Evolutionary conservation across 2,113 vertebrate genomes (phyloP), one percentile per base, ranked within the genome.

Genomic region (Struthidea cinerea): DNA sequence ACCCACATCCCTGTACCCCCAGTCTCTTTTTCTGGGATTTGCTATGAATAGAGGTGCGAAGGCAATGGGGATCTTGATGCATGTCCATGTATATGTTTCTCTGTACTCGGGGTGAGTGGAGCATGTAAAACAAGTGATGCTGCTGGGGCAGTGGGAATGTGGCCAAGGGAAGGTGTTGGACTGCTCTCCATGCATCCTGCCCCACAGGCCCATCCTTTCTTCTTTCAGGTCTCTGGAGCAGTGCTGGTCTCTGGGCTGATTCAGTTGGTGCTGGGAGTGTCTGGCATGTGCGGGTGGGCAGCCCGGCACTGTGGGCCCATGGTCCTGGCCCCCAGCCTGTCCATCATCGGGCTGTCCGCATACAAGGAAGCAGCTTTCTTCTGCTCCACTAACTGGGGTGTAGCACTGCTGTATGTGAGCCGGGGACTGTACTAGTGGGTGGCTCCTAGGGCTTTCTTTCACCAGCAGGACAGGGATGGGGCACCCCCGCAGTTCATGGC

Each of bases 361-460:
- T 98, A 99, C 97, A 98, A 97, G 61, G 98, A 98, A 84, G 98
- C 98, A 2, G 98, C 98, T 47, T 96, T 98, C 63, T 98, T 99
- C 86, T 98, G 98, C 91, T 98, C 98, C 9, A 84, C 97, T 73
- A 98, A 97, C 96, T 99, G 99, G 99, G 98, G 97, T 3, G 59
- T 99, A 74, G 97, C 98, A 1, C 83, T 97, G 81, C 96, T 98
- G 98, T 99, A 98, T 16, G 98, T 98, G 91, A 96, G 88, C 84
- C 2, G 6, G 44, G 42, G 46, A 19, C 39, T 6, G 11, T 2
- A 6, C 50, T 16, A 30, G 9, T 8, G 13, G 59, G 61, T 5
- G 2, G 52, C 7, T 42, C 23, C 13, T 12, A 8, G 44, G 16
- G n/a, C 37, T 61, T 87, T 18, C 26, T 57, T 77, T 79, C 7